A percentile compares a stretch with the other conserved stretches of the same genome.
Conservation (phyloP, 2,888 invertebrate species). For the Cheilosia variabilis region DNA sequence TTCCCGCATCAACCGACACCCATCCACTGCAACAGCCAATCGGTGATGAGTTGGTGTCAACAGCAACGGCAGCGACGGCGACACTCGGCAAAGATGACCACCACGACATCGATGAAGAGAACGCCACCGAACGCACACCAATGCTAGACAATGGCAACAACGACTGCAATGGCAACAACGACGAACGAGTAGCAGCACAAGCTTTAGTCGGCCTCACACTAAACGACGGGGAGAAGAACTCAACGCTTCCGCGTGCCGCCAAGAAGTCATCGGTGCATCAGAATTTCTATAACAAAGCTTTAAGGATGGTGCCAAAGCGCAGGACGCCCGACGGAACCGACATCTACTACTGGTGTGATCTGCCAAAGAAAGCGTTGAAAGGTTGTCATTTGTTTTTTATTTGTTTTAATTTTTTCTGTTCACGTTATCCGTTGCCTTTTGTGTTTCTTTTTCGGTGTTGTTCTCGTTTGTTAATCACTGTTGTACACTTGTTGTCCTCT, state of each 20-base stretch:
- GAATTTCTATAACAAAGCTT: conserved; percentile 80
- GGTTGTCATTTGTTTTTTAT: conserved; percentile 82
- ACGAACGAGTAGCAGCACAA: conserved; percentile 77
- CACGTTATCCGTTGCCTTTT: conserved; percentile 33
- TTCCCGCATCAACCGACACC: conserved; percentile 81
- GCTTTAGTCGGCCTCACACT: background rate
- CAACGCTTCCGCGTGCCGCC: conserved; percentile 79
- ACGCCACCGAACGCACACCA: conserved; percentile 72
- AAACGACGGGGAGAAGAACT: conserved; percentile 43
- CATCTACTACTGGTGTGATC: conserved; percentile 94
- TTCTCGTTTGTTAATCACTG: conserved; percentile 58
- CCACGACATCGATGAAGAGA: conserved; percentile 50
- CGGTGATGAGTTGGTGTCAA: conserved; percentile 40
- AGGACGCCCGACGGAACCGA: conserved; percentile 93
- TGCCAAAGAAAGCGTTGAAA: conserved; percentile 86
- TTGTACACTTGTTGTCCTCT: conserved; percentile 58
- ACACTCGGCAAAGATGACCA: conserved; percentile 28
- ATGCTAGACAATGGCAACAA: conserved; percentile 77
- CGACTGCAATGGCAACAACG: conserved; percentile 80
- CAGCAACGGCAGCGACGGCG: background rate
- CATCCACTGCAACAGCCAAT: conserved; percentile 80
- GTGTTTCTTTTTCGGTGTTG: conserved; percentile 56
- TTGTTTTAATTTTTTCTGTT: conserved; percentile 21
- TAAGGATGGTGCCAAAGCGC: conserved; percentile 88
- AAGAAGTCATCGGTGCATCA: conserved; percentile 79